Base-by-base conservation (phyloP, 2,888 invertebrate species). In the Trilocha varians region DNA sequence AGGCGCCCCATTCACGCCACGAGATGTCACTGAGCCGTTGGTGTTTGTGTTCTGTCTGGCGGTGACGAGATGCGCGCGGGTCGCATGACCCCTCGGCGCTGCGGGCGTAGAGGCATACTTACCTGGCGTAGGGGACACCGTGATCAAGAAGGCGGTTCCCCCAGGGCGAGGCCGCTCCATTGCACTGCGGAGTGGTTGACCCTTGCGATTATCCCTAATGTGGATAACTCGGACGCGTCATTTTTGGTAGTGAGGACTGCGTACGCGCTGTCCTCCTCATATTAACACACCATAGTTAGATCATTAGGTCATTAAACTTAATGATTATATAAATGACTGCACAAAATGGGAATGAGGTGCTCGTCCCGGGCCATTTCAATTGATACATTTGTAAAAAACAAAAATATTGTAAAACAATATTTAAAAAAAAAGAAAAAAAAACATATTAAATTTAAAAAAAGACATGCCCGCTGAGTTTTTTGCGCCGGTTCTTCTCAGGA, bases 241-340 rank as follows among this genome's bases (percentile, higher is more conserved):
- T 65, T 65, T 65, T 65, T 65, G 65, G 54, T 65, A 68, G 65
- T 61, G 59, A 62, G 65, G 66, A 65, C 65, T 66, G 68, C 68
- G 67, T 67, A 59, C 67, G 64, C 65, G 65, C 64, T 44, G 64
- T 65, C 64, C 65, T 61, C 62, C 52, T 41, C 38, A 1, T 16
- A 40, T 35, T 4, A 18, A 18, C n/a, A n/a, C n/a, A n/a, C n/a
- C n/a, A n/a, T n/a, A n/a, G n/a, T n/a, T n/a, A n/a, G n/a, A n/a
- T n/a, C n/a, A n/a, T n/a, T n/a, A n/a, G n/a, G n/a, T n/a, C n/a
- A n/a, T n/a, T n/a, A n/a, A n/a, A n/a, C 18, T 18, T 18, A 18
- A 18, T 18, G 8, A 15, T 8, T 18, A 18, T 4, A 18, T 18
- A 18, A 8, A 8, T 18, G 18, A 8, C 8, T 18, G 8, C 18